Conservation (phyloP, 35 echinoderm and acorn worm genomes). For the Hemicentrotus pulcherrimus region DNA sequence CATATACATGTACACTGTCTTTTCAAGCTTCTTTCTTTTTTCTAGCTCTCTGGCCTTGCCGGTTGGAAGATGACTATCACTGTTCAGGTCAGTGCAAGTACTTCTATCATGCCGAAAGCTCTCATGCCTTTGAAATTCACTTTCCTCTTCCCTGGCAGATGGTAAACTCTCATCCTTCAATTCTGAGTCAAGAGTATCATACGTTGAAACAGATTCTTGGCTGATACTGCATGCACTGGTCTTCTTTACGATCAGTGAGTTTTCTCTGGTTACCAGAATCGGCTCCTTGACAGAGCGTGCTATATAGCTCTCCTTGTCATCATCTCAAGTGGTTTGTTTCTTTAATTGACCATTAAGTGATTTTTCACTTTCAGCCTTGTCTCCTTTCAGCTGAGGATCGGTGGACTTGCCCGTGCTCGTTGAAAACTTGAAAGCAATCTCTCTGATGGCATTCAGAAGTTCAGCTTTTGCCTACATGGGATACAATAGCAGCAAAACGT, state of each 20-base stretch:
- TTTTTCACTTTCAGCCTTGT: neutral
- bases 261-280: neutral
- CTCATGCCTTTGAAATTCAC: neutral
- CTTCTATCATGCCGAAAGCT: too few species aligned
- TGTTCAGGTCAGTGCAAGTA: neutral
- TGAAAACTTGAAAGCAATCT: slow-evolving; percentile 39
- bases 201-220: neutral
- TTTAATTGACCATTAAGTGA: neutral
- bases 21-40: neutral
- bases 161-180: neutral
- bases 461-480: slow-evolving; percentile 12
- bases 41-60: neutral
- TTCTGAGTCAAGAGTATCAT: neutral
- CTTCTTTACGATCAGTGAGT: neutral
- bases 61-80: neutral
- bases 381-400: neutral
- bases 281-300: neutral
- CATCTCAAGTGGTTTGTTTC: neutral
- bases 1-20: neutral
- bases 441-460: slow-evolving; percentile 44
- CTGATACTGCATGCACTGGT: neutral
- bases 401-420: neutral
- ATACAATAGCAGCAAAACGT: neutral
- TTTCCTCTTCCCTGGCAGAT: neutral
- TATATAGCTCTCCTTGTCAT: neutral